Conservation (phyloP, 2,888 invertebrate species). For the Therioaphis trifolii region DNA sequence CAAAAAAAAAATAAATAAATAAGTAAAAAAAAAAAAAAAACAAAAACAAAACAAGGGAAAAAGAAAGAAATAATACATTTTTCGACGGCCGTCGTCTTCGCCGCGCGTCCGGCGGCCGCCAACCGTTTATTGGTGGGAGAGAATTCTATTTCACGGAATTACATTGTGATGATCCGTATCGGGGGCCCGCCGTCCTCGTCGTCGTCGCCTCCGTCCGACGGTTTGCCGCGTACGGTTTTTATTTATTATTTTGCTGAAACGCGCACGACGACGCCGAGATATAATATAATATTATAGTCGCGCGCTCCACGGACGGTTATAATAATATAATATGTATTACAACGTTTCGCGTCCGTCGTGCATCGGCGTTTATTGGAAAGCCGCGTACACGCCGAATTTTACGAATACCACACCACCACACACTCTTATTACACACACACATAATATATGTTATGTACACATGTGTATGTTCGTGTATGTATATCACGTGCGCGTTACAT, state of each 20-base stretch:
- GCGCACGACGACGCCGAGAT: background rate
- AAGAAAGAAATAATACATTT: conserved; percentile 43
- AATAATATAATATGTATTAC: background rate
- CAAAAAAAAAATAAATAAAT: too few relatives aligned
- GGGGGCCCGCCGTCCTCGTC: conserved; percentile 52
- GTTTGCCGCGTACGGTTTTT: conserved; percentile 36
- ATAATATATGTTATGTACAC: too few relatives aligned
- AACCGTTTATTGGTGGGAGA: conserved; percentile 49
- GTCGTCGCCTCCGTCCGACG: conserved; percentile 14
- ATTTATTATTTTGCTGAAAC: conserved; percentile 56
- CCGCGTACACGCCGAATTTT: background rate
- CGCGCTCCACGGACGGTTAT: conserved; percentile 21
- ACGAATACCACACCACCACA: too few relatives aligned
- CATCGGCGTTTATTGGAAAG: conserved; percentile 41
- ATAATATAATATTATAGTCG: too few relatives aligned
- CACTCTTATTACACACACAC: too few relatives aligned
- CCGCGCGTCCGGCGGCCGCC: background rate
- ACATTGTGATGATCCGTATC: conserved; percentile 62
- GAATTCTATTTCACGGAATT: conserved; percentile 62
- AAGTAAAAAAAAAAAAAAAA: conserved; percentile 44
- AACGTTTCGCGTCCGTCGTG: background rate
- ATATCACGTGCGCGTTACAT: too few relatives aligned
- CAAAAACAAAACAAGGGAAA: background rate
- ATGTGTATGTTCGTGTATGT: background rate
- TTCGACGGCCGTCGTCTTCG: conserved; percentile 40